Evolutionary conservation across 2,113 vertebrate species (phyloP).

Genomic region (Elephas maximus): DNA sequence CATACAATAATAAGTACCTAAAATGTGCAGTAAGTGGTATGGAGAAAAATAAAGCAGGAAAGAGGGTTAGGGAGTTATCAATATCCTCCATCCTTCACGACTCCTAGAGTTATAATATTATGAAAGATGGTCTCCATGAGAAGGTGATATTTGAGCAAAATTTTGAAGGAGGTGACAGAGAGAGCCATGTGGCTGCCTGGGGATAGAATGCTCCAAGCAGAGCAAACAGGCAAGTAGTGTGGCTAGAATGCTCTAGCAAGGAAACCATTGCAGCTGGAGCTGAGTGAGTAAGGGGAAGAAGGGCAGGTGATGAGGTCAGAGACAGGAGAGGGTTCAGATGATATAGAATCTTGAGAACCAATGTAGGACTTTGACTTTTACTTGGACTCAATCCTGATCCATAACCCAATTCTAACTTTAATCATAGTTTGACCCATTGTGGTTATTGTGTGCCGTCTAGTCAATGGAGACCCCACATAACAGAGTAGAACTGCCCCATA

Average conservation of each 20-base stretch:
- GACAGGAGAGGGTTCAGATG: background rate
- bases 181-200: background rate
- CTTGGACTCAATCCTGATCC: background rate
- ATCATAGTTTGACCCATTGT: background rate
- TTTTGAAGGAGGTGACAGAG: background rate
- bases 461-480: too few species aligned
- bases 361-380: background rate
- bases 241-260: background rate
- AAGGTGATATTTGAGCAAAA: background rate
- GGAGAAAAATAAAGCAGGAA: background rate
- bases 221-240: accelerated
- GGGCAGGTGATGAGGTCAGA: background rate
- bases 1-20: background rate
- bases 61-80: too few species aligned
- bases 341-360: background rate
- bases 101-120: background rate
- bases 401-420: background rate
- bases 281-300: background rate
- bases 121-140: background rate
- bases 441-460: too few species aligned
- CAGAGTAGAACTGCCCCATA: too few species aligned
- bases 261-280: background rate
- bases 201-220: background rate
- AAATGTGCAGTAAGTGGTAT: background rate
- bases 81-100: background rate